Evolutionary conservation across 2,888 invertebrate species (phyloP), one percentile per base, ranked within the genome.

Genomic region (Agonopterix arenella): DNA sequence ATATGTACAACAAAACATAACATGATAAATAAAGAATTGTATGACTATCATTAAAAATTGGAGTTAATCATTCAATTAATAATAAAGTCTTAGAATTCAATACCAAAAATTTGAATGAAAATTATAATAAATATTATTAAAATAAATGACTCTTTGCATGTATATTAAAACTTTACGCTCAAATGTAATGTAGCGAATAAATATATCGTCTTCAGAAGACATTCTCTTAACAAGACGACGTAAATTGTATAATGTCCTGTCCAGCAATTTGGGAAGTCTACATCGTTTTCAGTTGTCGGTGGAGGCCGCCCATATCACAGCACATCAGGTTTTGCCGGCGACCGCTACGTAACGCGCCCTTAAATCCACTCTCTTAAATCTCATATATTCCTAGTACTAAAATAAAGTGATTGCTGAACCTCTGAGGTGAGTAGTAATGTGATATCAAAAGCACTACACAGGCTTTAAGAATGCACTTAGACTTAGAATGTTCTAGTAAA

Each of bases 271-370:
- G 53, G 46, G 42, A 37, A 56, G 63, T 78, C 86, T 79, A 68
- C 57, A 60, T 63, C 58, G 68, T 70, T 70, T 76, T 76, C 71
- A 78, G 77, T 69, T 64, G 80, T 76, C 84, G 76, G 77, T 76
- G 78, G 78, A 83, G 79, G 73, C 80, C 78, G 80, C 68, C 72
- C 68, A 75, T 73, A 73, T 74, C 73, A 74, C 79, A 77, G 72
- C 84, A 85, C 75, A 85, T 77, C 76, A 80, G 79, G 80, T 72
- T 80, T 70, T 73, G 75, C 80, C 81, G 78, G 80, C 82, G 75
- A 68, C 73, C 76, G 70, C 72, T 70, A 64, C 77, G 78, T 76
- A 76, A 72, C 80, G 78, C 78, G 73, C 70, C 70, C 66, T 67
- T 65, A 52, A 60, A 3, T 40, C 11, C 8, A 11, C 11, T 13